Percentiles rank a stretch among this genome's conserved stretches.
phyloP scores from a whole-genome alignment of 2,113 vertebrate genomes.

The Semicossyphus pulcher region DNA sequence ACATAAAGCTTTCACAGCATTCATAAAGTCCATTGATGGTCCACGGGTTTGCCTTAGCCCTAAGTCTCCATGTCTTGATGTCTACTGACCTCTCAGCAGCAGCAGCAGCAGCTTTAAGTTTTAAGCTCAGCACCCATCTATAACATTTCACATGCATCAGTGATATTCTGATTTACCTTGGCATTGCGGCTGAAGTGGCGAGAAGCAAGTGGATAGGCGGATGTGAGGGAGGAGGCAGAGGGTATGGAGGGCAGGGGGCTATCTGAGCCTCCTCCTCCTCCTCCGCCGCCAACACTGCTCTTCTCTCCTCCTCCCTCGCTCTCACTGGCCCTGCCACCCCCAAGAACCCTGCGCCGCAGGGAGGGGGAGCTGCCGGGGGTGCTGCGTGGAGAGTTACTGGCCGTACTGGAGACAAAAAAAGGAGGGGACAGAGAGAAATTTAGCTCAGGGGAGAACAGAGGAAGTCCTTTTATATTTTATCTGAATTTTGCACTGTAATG shows the following conservation, averaged over 20 bases:
- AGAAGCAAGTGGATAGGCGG: constrained; percentile 86
- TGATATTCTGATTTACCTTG: constrained; percentile 83
- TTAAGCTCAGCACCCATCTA: neutral
- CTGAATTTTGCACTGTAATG: neutral
- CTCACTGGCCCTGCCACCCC: constrained; percentile 82
- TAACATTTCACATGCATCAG: neutral
- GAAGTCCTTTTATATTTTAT: constrained; percentile 14
- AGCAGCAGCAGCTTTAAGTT: neutral
- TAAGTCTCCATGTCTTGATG: neutral
- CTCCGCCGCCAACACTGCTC: constrained; percentile 54
- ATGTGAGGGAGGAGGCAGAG: constrained; percentile 81
- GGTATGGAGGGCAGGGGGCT: constrained; percentile 79
- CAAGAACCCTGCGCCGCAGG: constrained; percentile 87
- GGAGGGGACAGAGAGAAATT: constrained; percentile 8
- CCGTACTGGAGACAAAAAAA: constrained; percentile 80
- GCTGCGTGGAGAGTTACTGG: constrained; percentile 91
- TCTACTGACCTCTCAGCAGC: neutral
- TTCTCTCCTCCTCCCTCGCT: constrained; percentile 80
- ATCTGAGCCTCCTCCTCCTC: constrained; percentile 81
- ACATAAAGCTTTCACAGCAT: neutral
- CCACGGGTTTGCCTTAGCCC: too few species aligned
- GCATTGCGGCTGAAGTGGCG: constrained; percentile 91
- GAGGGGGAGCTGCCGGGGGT: constrained; percentile 91
- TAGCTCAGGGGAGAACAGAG: constrained; percentile 18
- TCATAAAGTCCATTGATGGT: too few species aligned